Evolutionary conservation across 30 jellyfish, hydroid and myxozoan species (phyloP), one percentile per base, ranked within the genome.

Genomic region (Clytia hemisphaerica): DNA sequence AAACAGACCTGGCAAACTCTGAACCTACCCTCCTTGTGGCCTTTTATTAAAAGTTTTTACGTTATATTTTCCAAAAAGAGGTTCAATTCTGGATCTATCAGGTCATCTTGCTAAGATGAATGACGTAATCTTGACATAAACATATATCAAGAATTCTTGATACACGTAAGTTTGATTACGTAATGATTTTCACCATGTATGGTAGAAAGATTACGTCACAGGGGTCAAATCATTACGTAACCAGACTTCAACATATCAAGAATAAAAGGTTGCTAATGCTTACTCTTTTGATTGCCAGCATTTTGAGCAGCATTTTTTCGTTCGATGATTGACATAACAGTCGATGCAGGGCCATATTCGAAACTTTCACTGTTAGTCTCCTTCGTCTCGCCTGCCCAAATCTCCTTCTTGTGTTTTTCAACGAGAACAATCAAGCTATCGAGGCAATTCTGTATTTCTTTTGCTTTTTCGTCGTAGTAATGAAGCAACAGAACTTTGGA

Each of bases 301-400:
- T 5, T 35, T 38, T 34, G 15, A 19, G 10, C 38, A 15, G 0
- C 26, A 73, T 15, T 15, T 29, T 50, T 70, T 77, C 58, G 82
- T n/a, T n/a, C 92, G 9, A 89, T 19, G 1, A 89, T 80, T 31
- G 83, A 42, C 27, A 68, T 76, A 10, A 71, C 93, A 40, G 93
- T 89, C 2, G 95, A 37, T 18, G 64, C 67, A 12, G 97, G 97
- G 42, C 94, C 94, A 14, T 32, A 61, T 21, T 35, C 79, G 18
- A 9, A 54, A 35, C 55, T 61, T 0, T 38, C 22, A 47, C 14
- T 67, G 15, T 48, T 33, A 16, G 61, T 37, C 1, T 26, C 72
- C 34, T 12, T 25, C 10, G 64, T 14, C 3, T 75, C 47, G 37
- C 57, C 32, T 2, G n/a, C 58, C 98, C 98, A 89, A 4, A 80